These are phyloP conservation scores for Andrena bicolor DNA, from an alignment of 2,888 invertebrate species.

Conservation along the genomic window DNA sequence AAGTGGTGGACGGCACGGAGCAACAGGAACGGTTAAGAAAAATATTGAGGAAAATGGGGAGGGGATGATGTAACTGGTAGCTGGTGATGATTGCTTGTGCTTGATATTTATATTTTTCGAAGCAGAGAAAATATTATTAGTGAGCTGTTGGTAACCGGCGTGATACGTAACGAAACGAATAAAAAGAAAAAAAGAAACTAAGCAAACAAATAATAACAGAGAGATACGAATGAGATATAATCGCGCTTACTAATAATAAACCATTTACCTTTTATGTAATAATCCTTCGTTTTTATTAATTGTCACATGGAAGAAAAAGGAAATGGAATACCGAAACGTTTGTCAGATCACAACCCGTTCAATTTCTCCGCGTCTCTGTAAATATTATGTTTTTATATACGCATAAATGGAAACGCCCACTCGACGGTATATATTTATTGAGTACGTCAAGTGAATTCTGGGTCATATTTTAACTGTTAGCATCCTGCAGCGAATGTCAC, in stretches of 20 bases:
- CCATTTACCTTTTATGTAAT: constrained; percentile 77
- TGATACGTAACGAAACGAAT: constrained; percentile 54
- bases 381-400: constrained; percentile 80
- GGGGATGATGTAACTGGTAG: constrained; percentile 37
- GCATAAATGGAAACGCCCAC: constrained; percentile 72
- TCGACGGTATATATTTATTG: constrained; percentile 82
- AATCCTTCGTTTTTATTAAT: constrained; percentile 78
- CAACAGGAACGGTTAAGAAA: constrained; percentile 8
- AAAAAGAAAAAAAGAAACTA: neutral
- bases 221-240: constrained; percentile 69
- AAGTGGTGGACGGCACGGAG: constrained; percentile 46
- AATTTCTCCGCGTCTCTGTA: constrained; percentile 76
- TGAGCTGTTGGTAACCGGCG: constrained; percentile 65
- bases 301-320: constrained; percentile 64
- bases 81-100: constrained; percentile 78
- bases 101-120: constrained; percentile 83
- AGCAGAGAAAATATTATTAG: constrained; percentile 73
- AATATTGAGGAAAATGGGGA: constrained; percentile 24
- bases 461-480: constrained; percentile 83
- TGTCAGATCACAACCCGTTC: constrained; percentile 75
- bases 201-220: constrained; percentile 21
- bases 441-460: constrained; percentile 80
- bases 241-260: constrained; percentile 83
- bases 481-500: constrained; percentile 81
- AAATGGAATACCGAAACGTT: constrained; percentile 55